These are phyloP conservation scores for Nineta flava DNA, from an alignment of 2,888 invertebrate species.

Conservation along the genomic window DNA sequence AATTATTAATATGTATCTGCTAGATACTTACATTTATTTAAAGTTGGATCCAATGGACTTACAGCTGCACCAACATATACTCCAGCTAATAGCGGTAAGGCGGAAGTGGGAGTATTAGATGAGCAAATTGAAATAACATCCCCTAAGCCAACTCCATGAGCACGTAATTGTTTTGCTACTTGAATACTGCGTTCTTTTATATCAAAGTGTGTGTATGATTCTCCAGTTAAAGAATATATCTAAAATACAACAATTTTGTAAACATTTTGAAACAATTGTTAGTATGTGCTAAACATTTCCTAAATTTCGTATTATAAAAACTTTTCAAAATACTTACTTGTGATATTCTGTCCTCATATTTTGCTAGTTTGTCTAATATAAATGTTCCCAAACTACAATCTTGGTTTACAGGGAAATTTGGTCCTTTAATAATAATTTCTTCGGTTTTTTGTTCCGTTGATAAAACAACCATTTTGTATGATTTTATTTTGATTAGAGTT, in stretches of 20 bases:
- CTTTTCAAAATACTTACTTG: background rate
- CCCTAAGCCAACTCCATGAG: slow-evolving; percentile 24
- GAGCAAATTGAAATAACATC: slow-evolving; percentile 32
- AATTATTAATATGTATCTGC: no score
- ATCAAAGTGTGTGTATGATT: slow-evolving; percentile 26
- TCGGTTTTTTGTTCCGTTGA: background rate
- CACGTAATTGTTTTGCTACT: slow-evolving; percentile 27
- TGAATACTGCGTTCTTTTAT: slow-evolving; percentile 25
- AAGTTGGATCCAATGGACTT: slow-evolving; percentile 18
- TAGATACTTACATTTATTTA: slow-evolving; percentile 12
- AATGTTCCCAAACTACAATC: background rate
- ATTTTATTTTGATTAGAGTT: no score
- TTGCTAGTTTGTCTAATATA: background rate
- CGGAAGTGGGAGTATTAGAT: slow-evolving; percentile 28
- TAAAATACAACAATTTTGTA: slow-evolving; percentile 12
- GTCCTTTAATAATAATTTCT: background rate
- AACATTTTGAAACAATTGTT: no score
- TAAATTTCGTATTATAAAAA: no score
- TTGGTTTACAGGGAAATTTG: background rate
- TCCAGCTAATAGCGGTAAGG: slow-evolving; percentile 30
- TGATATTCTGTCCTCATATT: background rate
- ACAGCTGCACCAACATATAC: slow-evolving; percentile 26
- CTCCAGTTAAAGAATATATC: slow-evolving; percentile 30
- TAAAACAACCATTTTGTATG: background rate
- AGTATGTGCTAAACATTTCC: no score